These are phyloP conservation scores for Tor tambroides DNA, from an alignment of 2,113 vertebrate genomes.

Conservation along the genomic window DNA sequence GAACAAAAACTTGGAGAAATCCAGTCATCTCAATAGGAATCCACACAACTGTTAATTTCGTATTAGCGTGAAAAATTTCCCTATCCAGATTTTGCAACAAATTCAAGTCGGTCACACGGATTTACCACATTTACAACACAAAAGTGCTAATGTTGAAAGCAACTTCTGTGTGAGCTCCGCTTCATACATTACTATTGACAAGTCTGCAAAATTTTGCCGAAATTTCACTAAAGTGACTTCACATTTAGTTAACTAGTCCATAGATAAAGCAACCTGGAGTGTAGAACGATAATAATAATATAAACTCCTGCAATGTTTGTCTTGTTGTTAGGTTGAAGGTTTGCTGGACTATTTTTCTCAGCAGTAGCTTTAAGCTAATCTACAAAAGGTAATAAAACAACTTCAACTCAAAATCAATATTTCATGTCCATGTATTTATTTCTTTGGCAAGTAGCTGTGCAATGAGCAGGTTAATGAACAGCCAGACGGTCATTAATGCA, in stretches of 20 bases:
- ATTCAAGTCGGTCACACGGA: too few relatives aligned
- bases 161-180: not conserved
- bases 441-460: constrained; percentile 2
- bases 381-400: constrained; percentile 16
- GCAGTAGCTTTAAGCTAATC: not conserved
- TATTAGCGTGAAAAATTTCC: too few relatives aligned
- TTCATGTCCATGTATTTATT: constrained; percentile 23
- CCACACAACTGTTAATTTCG: too few relatives aligned
- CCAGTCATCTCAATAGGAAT: too few relatives aligned
- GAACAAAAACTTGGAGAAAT: too few relatives aligned
- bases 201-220: not conserved
- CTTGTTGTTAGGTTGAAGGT: not conserved
- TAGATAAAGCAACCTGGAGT: not conserved
- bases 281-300: not conserved
- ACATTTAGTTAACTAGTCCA: not conserved
- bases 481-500: constrained; percentile 9
- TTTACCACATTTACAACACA: too few relatives aligned
- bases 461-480: constrained; percentile 24
- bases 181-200: not conserved
- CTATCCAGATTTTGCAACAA: too few relatives aligned
- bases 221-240: not conserved
- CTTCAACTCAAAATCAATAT: constrained; percentile 29
- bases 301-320: not conserved
- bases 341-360: constrained; percentile 7
- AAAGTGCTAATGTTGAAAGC: not conserved